Conservation (phyloP, 1,140 invertebrate species). For the Contarinia nasturtii region DNA sequence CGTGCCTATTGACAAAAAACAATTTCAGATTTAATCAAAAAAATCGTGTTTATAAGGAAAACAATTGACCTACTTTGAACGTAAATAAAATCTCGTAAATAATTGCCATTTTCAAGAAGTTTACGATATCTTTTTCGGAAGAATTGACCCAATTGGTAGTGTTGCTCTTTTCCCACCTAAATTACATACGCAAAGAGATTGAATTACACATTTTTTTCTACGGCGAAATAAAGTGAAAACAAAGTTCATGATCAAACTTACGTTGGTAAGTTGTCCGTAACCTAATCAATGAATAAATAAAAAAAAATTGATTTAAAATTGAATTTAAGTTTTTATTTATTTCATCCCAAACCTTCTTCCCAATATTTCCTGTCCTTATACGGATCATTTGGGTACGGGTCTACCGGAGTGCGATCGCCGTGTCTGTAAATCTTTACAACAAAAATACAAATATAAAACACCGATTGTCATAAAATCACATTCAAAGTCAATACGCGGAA, state of each 20-base stretch:
- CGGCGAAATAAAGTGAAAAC: neutral
- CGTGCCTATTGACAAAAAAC: constrained; percentile 28
- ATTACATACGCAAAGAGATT: constrained; percentile 8
- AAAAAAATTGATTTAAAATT: too few species aligned
- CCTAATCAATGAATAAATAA: too few species aligned
- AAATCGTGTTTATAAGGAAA: too few species aligned
- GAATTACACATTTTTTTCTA: too few species aligned
- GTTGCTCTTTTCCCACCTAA: constrained; percentile 56
- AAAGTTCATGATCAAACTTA: constrained; percentile 21
- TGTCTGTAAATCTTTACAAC: constrained; percentile 49
- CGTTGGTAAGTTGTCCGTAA: constrained; percentile 65
- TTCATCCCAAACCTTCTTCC: constrained; percentile 47
- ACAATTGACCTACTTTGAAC: constrained; percentile 29
- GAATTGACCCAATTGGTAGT: constrained; percentile 59
- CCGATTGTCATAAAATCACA: too few species aligned
- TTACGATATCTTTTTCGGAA: constrained; percentile 48
- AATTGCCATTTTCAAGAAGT: constrained; percentile 27
- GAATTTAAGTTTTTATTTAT: too few species aligned
- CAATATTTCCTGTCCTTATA: constrained; percentile 44
- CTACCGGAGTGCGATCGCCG: constrained; percentile 62
- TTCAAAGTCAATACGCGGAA: neutral
- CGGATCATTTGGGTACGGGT: constrained; percentile 58
- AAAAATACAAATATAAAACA: constrained; percentile 5
- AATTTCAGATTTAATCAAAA: too few species aligned
- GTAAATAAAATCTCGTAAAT: constrained; percentile 38